Conservation (phyloP, 2,888 invertebrate genomes). For the Neria commutata region DNA sequence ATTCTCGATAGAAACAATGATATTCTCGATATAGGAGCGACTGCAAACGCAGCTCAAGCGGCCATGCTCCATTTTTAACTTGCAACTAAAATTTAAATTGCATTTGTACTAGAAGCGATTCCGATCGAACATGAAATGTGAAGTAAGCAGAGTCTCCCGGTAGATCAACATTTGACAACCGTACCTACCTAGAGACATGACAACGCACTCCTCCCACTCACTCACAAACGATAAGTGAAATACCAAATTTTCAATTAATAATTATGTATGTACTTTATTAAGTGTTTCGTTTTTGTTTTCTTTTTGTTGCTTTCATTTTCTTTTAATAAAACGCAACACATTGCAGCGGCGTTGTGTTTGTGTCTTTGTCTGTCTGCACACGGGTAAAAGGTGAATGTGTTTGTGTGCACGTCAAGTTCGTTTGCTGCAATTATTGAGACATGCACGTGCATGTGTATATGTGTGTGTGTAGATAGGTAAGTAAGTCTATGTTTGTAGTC, state of each 20-base stretch:
- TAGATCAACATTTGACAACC: too few relatives aligned
- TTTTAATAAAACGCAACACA: constrained; percentile 24
- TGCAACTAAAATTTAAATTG: too few relatives aligned
- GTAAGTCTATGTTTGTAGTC: not conserved
- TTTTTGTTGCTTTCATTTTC: too few relatives aligned
- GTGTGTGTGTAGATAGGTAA: not conserved
- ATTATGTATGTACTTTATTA: constrained; percentile 32
- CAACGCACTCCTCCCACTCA: not conserved
- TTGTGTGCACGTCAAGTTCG: constrained; percentile 1
- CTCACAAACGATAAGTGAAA: not conserved
- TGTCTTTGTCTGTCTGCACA: constrained; percentile 11
- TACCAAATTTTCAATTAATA: constrained; percentile 20
- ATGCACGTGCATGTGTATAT: not conserved
- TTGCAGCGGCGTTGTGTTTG: constrained; percentile 16
- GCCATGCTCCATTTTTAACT: too few relatives aligned
- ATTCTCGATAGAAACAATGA: too few relatives aligned
- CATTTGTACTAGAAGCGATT: too few relatives aligned
- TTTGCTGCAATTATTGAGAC: constrained; percentile 13
- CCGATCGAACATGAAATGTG: too few relatives aligned
- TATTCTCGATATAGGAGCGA: too few relatives aligned
- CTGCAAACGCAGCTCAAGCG: too few relatives aligned
- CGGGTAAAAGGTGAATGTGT: not conserved
- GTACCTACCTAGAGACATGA: too few relatives aligned
- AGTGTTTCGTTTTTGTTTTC: too few relatives aligned
- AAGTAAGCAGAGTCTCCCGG: too few relatives aligned